A percentile compares a stretch with the other conserved stretches of the same genome.
These are phyloP conservation scores for Epizoanthus rinbou DNA, from an alignment of 92 coral and sea anemone species.

Conservation along the genomic window DNA sequence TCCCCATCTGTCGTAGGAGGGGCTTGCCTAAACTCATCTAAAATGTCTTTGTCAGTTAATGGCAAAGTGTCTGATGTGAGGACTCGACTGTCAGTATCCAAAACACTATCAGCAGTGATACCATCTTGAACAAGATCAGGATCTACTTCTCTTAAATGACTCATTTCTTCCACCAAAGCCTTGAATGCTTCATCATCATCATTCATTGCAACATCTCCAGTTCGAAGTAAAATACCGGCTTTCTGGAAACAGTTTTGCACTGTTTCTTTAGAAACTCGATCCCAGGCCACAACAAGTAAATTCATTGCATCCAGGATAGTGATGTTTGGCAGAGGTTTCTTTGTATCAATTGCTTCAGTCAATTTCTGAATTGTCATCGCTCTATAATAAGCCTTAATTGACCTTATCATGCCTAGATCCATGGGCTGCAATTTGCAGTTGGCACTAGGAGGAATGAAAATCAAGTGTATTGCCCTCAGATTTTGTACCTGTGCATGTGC, in stretches of 20 bases:
- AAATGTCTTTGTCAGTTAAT: conserved; percentile 4
- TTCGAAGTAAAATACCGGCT: conserved; percentile 36
- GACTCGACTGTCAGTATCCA: conserved; percentile 8
- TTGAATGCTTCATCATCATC: conserved; percentile 40
- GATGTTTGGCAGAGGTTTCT: conserved; percentile 29
- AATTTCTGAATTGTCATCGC: conserved; percentile 30
- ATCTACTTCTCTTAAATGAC: conserved; percentile 17
- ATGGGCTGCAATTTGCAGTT: conserved; percentile 20
- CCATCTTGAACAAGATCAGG: conserved; percentile 33
- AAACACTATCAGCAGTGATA: neutral
- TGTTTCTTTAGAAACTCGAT: conserved; percentile 25
- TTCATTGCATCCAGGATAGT: conserved; percentile 49
- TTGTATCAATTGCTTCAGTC: conserved; percentile 21
- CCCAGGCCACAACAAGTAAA: conserved; percentile 40
- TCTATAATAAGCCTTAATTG: conserved; percentile 38
- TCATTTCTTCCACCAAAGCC: conserved; percentile 35
- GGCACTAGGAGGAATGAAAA: neutral
- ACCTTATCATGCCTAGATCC: conserved; percentile 21
- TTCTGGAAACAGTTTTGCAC: conserved; percentile 44
- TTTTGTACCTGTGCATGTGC: neutral
- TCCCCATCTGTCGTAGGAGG: neutral
- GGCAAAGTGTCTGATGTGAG: conserved; percentile 11
- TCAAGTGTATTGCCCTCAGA: conserved; percentile 17
- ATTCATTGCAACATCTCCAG: conserved; percentile 17
- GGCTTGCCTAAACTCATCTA: neutral